Percentiles rank a stretch among this genome's conserved stretches.
These are phyloP conservation scores for Pongo abelii DNA, from an alignment of 2,113 vertebrate genomes.

Conservation along the genomic window DNA sequence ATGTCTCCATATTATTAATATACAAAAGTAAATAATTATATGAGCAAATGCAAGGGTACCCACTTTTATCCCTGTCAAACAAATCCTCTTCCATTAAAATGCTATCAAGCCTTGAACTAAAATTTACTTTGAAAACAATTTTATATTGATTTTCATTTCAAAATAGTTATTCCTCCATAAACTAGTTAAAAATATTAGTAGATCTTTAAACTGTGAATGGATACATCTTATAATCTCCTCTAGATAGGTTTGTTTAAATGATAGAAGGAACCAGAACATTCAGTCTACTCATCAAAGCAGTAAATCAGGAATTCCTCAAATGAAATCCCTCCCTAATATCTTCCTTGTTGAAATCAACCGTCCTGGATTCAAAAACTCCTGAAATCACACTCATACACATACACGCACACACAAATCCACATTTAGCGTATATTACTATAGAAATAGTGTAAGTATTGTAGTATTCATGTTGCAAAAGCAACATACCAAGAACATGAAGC, in stretches of 20 bases:
- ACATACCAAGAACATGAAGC: neutral
- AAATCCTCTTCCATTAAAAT: slow-evolving; percentile 43
- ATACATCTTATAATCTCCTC: neutral
- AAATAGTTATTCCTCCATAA: neutral
- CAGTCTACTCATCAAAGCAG: neutral
- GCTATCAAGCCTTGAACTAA: neutral
- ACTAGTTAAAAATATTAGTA: neutral
- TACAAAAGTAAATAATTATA: slow-evolving; percentile 24
- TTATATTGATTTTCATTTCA: neutral
- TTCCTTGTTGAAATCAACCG: neutral
- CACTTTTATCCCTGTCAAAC: neutral
- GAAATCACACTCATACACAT: neutral
- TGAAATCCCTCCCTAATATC: neutral
- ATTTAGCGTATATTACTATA: neutral
- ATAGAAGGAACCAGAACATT: neutral
- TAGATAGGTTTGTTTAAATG: neutral
- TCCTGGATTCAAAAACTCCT: neutral
- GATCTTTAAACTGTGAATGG: neutral
- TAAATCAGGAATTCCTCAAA: neutral
- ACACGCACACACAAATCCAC: neutral
- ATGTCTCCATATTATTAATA: neutral
- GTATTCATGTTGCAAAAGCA: neutral
- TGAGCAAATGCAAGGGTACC: slow-evolving; percentile 17
- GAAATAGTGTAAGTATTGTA: neutral
- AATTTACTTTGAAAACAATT: slow-evolving; percentile 50